A percentile compares a stretch with the other conserved stretches of the same genome.
phyloP scores from a whole-genome alignment of 2,888 invertebrate genomes.

The Ganaspis brasiliensis region DNA sequence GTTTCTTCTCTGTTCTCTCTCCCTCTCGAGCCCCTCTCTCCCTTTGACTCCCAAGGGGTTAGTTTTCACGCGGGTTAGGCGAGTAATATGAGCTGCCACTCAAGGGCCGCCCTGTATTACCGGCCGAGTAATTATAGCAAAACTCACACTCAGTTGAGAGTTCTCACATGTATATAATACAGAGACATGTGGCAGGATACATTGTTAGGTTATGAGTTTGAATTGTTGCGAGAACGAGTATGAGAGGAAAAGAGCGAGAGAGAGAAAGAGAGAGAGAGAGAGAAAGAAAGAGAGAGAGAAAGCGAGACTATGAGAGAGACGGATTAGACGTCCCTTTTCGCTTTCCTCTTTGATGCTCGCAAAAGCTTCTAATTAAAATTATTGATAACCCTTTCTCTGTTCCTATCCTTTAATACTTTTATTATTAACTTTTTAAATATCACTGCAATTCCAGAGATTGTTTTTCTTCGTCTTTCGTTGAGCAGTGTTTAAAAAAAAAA shows the following conservation, averaged over 20 bases:
- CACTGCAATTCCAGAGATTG: background rate
- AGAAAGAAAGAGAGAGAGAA: conserved; percentile 26
- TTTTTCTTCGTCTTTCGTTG: background rate
- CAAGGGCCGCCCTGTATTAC: conserved; percentile 76
- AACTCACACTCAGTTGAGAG: conserved; percentile 57
- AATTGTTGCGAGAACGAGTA: conserved; percentile 66
- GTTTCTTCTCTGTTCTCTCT: conserved; percentile 45
- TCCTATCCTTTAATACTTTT: background rate
- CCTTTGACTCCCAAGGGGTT: conserved; percentile 69
- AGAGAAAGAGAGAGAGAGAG: conserved; percentile 25
- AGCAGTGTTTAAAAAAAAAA: background rate
- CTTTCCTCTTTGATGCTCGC: conserved; percentile 34
- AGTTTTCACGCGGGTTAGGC: conserved; percentile 77
- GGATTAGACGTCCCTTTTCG: conserved; percentile 34
- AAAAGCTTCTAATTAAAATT: conserved; percentile 42
- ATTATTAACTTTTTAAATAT: conserved; percentile 14
- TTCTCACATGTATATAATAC: conserved; percentile 47
- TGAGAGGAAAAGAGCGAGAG: conserved; percentile 52
- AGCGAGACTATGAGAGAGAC: conserved; percentile 44
- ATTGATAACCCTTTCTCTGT: conserved; percentile 18
- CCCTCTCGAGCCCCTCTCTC: conserved; percentile 18
- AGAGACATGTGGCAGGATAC: conserved; percentile 56
- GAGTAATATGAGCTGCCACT: conserved; percentile 79
- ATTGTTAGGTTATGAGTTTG: conserved; percentile 70
- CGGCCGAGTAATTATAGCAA: conserved; percentile 76